These are phyloP conservation scores for Ectemnius cavifrons DNA, from an alignment of 2,888 invertebrate species.

Conservation along the genomic window DNA sequence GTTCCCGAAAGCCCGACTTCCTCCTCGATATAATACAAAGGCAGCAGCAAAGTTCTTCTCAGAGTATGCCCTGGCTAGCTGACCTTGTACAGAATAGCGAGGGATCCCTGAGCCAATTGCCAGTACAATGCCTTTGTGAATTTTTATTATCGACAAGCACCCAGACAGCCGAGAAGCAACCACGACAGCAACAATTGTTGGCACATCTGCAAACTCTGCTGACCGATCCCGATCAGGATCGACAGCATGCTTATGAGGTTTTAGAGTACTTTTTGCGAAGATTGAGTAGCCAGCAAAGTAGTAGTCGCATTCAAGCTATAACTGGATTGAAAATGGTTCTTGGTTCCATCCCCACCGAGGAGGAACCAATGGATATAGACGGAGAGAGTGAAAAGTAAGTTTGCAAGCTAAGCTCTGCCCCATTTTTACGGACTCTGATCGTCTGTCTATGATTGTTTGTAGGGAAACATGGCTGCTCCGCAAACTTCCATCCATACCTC, in stretches of 20 bases:
- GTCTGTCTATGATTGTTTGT: conserved; percentile 28
- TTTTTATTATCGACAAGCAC: conserved; percentile 87
- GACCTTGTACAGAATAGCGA: conserved; percentile 95
- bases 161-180: conserved; percentile 83
- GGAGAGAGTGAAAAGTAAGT: conserved; percentile 71
- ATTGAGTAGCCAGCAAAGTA: conserved; percentile 89
- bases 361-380: conserved; percentile 78
- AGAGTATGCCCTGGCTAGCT: conserved; percentile 98
- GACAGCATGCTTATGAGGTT: conserved; percentile 87
- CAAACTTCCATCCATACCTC: conserved; percentile 86
- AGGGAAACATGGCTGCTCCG: conserved; percentile 81
- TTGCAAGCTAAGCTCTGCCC: neutral
- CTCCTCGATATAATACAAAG: conserved; percentile 94
- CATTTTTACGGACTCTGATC: neutral
- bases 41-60: conserved; percentile 88
- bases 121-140: conserved; percentile 98
- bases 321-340: conserved; percentile 86
- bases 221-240: conserved; percentile 80
- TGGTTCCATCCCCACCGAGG: conserved; percentile 77
- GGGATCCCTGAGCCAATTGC: conserved; percentile 91
- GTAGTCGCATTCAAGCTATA: conserved; percentile 88
- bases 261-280: conserved; percentile 93
- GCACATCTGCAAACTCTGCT: conserved; percentile 82
- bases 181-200: conserved; percentile 87
- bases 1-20: conserved; percentile 93